These are phyloP conservation scores for Rostratula benghalensis DNA, from an alignment of 2,113 vertebrate genomes.

Conservation along the genomic window DNA sequence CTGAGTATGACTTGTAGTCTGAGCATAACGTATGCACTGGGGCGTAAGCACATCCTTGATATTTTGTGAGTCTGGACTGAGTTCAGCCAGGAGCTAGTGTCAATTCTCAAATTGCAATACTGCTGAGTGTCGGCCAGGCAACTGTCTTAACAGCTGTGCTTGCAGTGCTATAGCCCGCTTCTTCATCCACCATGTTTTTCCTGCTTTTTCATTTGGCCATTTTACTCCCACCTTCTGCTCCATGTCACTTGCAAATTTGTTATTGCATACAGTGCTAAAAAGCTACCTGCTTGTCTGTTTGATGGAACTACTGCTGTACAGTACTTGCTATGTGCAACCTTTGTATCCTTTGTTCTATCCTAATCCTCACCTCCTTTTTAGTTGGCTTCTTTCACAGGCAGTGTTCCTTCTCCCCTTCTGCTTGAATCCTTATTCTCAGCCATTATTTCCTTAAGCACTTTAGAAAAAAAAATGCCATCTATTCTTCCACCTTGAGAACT, in stretches of 20 bases:
- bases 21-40: not conserved
- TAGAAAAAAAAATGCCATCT: not conserved
- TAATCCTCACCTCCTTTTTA: not conserved
- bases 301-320: not conserved
- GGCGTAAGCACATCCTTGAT: not conserved
- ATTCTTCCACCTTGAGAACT: not conserved
- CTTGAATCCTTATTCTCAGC: not conserved
- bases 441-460: not conserved
- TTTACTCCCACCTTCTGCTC: not conserved
- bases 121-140: not conserved
- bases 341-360: not conserved
- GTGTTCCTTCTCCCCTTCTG: not conserved
- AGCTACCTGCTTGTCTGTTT: not conserved
- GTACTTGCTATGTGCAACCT: not conserved
- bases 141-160: not conserved
- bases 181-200: not conserved
- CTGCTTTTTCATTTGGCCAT: not conserved
- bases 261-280: not conserved
- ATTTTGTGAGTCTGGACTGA: not conserved
- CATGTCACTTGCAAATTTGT: not conserved
- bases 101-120: not conserved
- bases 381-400: not conserved
- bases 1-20: not conserved
- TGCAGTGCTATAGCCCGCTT: not conserved
- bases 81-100: not conserved